Evolutionary conservation across 2,113 vertebrate genomes (phyloP).

Genomic region (Toxotes chatareus): DNA sequence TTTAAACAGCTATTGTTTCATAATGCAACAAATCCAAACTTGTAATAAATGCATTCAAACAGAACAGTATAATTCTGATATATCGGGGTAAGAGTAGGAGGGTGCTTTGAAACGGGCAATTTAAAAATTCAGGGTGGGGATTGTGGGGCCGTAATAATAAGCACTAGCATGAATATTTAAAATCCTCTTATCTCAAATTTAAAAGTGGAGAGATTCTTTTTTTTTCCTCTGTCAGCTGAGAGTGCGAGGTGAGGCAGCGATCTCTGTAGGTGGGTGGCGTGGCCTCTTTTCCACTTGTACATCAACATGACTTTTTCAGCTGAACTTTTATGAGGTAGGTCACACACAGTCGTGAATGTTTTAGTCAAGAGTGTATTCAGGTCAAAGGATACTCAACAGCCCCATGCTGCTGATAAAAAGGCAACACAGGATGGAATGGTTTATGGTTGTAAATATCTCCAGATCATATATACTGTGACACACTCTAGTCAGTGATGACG

Average conservation of each 20-base stretch:
- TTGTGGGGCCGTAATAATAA: conserved; percentile 43
- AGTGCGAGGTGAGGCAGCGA: conserved; percentile 53
- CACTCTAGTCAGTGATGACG: conserved; percentile 42
- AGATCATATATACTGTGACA: conserved; percentile 22
- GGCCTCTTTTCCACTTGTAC: conserved; percentile 57
- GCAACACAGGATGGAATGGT: conserved; percentile 38
- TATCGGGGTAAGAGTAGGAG: conserved; percentile 27
- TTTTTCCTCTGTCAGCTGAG: conserved; percentile 53
- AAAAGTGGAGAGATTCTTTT: conserved; percentile 64
- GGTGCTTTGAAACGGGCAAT: conserved; percentile 57
- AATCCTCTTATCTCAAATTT: conserved; percentile 75
- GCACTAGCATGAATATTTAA: conserved; percentile 71
- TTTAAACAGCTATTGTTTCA: conserved; percentile 54
- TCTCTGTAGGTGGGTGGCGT: conserved; percentile 59
- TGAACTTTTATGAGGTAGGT: conserved; percentile 51
- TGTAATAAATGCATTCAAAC: conserved; percentile 50
- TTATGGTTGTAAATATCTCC: conserved; percentile 37
- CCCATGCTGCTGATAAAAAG: not conserved
- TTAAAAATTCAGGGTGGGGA: conserved; percentile 56
- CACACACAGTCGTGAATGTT: conserved; percentile 31
- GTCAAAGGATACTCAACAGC: conserved; percentile 32
- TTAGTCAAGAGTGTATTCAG: conserved; percentile 43
- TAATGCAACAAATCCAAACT: conserved; percentile 51
- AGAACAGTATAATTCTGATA: conserved; percentile 39
- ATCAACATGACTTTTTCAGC: conserved; percentile 54